Conservation (phyloP, 2,888 invertebrate species). For the Apantesis nais region DNA sequence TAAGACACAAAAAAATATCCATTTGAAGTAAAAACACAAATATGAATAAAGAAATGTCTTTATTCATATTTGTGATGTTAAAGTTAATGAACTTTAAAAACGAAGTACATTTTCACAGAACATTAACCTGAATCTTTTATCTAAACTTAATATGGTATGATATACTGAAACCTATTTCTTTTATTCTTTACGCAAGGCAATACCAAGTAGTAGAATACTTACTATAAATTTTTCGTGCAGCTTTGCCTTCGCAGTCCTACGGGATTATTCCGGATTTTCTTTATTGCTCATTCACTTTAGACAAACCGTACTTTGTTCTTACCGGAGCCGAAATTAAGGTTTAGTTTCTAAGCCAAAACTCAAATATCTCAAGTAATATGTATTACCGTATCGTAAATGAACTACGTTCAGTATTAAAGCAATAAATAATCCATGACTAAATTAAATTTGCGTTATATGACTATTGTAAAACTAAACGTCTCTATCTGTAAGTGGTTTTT, state of each 20-base stretch:
- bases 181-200: slow-evolving; percentile 37
- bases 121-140: slow-evolving; percentile 21
- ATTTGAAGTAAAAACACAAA: neutral
- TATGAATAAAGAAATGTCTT: slow-evolving; percentile 5
- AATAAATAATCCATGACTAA: neutral
- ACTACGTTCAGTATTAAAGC: neutral
- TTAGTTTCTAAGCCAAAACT: slow-evolving; percentile 28
- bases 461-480: neutral
- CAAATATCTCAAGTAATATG: slow-evolving; percentile 13
- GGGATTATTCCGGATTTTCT: slow-evolving; percentile 47
- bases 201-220: slow-evolving; percentile 36
- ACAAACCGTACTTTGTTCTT: slow-evolving; percentile 40
- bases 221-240: slow-evolving; percentile 45
- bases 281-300: slow-evolving; percentile 52
- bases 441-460: neutral
- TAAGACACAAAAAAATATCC: neutral
- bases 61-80: no score
- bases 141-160: slow-evolving; percentile 35
- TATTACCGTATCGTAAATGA: neutral
- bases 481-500: neutral
- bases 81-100: slow-evolving; percentile 12
- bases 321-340: slow-evolving; percentile 35
- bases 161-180: slow-evolving; percentile 42
- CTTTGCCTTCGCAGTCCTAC: slow-evolving; percentile 32
- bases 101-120: slow-evolving; percentile 13